phyloP scores from a whole-genome alignment of 37 sponge, comb jelly and placozoan genomes.

The Hormiphora californensis region DNA sequence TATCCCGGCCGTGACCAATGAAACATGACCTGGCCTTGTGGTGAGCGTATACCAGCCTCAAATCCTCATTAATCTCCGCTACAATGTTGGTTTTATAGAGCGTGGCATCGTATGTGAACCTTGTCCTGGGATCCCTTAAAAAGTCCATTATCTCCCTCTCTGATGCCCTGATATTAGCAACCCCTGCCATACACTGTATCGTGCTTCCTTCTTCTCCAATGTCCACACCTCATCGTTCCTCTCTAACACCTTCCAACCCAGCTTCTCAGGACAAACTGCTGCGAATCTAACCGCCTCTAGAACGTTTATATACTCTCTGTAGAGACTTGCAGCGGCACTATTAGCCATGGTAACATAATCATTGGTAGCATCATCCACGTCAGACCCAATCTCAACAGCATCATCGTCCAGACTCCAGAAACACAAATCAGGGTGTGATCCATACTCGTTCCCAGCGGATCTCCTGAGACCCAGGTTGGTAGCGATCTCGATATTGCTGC shows the following conservation, averaged over 20 bases:
- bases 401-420: slow-evolving; percentile 20
- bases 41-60: background rate
- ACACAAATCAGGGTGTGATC: background rate
- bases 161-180: slow-evolving; percentile 8
- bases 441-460: background rate
- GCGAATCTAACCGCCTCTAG: background rate
- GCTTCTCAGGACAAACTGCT: background rate
- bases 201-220: background rate
- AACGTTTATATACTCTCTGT: slow-evolving; percentile 6
- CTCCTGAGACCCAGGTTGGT: no score
- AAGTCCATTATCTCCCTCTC: background rate
- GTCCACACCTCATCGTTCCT: slow-evolving; percentile 4
- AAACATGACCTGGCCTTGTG: background rate
- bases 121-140: background rate
- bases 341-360: slow-evolving; percentile 12
- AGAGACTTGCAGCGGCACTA: background rate
- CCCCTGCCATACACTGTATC: slow-evolving; percentile 36
- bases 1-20: slow-evolving; percentile 13
- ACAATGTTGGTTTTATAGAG: background rate
- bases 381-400: background rate
- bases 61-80: background rate
- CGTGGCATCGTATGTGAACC: background rate
- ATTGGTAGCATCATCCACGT: background rate
- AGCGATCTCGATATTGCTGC: no score
- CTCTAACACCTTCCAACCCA: slow-evolving; percentile 13